These are phyloP conservation scores for Caenorhabditis parvicauda DNA, from an alignment of 2,888 invertebrate species.

Conservation along the genomic window DNA sequence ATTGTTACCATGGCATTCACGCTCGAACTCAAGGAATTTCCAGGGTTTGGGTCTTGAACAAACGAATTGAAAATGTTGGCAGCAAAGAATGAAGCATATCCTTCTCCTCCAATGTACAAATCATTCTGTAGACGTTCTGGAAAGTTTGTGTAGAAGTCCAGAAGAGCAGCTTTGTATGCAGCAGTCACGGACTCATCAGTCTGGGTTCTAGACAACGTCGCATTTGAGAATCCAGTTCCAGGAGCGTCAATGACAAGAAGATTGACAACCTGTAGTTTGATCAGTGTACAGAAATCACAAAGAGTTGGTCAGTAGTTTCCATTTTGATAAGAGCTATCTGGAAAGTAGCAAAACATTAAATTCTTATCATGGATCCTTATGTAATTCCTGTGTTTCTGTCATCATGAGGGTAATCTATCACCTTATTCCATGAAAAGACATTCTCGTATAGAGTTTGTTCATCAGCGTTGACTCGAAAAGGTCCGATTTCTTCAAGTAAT, in stretches of 20 bases:
- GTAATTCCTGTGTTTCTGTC: background rate
- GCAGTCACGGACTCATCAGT: constrained; percentile 25
- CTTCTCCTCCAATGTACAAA: constrained; percentile 34
- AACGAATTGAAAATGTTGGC: constrained; percentile 11
- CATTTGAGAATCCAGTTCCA: constrained; percentile 66
- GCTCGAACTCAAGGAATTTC: too few species aligned
- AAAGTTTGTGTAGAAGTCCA: constrained; percentile 65
- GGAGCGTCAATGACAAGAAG: constrained; percentile 67
- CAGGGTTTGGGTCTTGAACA: too few species aligned
- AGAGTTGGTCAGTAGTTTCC: too few species aligned
- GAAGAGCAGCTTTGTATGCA: constrained; percentile 61
- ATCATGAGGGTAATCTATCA: too few species aligned
- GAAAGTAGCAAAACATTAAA: too few species aligned
- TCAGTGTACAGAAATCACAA: background rate
- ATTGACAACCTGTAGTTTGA: constrained; percentile 63
- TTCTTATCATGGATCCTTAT: too few species aligned
- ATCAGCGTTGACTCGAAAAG: constrained; percentile 25
- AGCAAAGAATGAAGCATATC: constrained; percentile 29
- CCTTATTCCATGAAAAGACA: constrained; percentile 41
- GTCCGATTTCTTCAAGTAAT: constrained; percentile 36
- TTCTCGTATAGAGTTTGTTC: constrained; percentile 31
- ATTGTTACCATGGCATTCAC: constrained; percentile 8
- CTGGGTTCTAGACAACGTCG: constrained; percentile 9
- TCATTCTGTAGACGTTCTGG: constrained; percentile 61
- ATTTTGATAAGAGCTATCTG: background rate